Evolutionary conservation across 2,113 vertebrate genomes (phyloP).

Genomic region (Laticauda colubrina): DNA sequence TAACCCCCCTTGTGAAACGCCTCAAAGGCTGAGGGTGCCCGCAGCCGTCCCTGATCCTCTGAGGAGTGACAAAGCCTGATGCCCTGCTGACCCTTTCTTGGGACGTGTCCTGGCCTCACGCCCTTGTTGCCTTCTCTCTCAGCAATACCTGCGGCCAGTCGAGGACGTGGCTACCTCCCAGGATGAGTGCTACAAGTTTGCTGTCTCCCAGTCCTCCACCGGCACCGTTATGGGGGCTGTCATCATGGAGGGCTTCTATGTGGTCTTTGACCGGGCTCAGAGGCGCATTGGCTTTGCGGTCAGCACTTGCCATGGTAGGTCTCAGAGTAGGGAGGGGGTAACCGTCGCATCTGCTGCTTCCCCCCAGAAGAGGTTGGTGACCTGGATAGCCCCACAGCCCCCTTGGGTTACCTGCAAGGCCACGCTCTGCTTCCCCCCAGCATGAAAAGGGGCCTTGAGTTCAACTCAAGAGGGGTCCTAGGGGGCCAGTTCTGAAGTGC

Average conservation of each 20-base stretch:
- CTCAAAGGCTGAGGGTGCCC: accelerated
- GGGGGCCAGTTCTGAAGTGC: accelerated
- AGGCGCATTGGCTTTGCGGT: slow-evolving; percentile 95
- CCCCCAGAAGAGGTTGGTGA: neutral
- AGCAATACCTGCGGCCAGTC: slow-evolving; percentile 97
- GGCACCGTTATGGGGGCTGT: slow-evolving; percentile 97
- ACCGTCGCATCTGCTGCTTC: neutral
- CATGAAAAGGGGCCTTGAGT: too few relatives aligned
- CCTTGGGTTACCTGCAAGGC: neutral
- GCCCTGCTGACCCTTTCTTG: neutral
- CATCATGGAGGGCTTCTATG: slow-evolving; percentile 98
- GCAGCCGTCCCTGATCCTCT: neutral
- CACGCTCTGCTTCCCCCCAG: too few relatives aligned
- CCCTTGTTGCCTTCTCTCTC: neutral
- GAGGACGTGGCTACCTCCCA: slow-evolving; percentile 93
- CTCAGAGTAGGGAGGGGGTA: neutral
- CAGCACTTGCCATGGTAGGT: slow-evolving; percentile 90
- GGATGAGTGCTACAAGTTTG: slow-evolving; percentile 98
- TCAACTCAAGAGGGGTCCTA: too few relatives aligned
- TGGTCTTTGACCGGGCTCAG: slow-evolving; percentile 89
- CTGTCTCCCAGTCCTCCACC: slow-evolving; percentile 94
- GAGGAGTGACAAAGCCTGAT: neutral
- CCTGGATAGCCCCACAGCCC: neutral
- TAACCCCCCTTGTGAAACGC: neutral
- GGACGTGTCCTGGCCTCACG: neutral